Base-by-base conservation (phyloP, 2,888 invertebrate species). In the Stenoptilia bipunctidactyla region DNA sequence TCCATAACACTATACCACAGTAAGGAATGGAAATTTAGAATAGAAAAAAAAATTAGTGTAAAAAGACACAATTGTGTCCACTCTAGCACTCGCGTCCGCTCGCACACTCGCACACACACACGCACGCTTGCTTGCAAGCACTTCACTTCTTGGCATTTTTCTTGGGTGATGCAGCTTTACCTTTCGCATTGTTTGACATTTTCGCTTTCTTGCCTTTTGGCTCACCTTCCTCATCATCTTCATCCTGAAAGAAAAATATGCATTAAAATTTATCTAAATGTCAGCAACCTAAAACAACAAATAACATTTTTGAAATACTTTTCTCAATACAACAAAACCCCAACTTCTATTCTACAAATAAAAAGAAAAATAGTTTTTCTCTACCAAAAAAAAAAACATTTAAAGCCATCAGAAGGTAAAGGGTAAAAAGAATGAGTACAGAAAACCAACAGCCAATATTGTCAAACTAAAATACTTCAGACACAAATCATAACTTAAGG, bases 151-250 rank as follows among this genome's bases (percentile, higher is more conserved):
- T 85, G 54, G 84, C 79, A 53, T 91, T 90, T 77, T 90, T 90
- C 86, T 91, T 91, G 72, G 89, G 89, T 53, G 88, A 87, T 42
- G 88, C 82, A 43, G 87, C 83, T 79, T 90, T 90, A 61, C 89
- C 90, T 73, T 89, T 88, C 63, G 88, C 85, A 59, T 89, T 89
- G 74, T 89, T 89, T 57, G 88, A 87, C 70, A 90, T 77, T 83
- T 91, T 91, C 72, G 89, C 88, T 63, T 91, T 90, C 77, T 92
- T 92, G 73, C 89, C 90, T 77, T 92, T 92, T 56, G 92, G 90
- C 71, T 90, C 90, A 33, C 90, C 91, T 14, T 92, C 92, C 46
- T 92, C 92, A 14, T 90, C 90, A 40, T 90, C 90, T 45, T 90
- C 90, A 43, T 89, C 89, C 73, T 90, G 63, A 13, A 48, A 56